Conservation (phyloP, 2,888 invertebrate genomes). For the Parnassius apollo region DNA sequence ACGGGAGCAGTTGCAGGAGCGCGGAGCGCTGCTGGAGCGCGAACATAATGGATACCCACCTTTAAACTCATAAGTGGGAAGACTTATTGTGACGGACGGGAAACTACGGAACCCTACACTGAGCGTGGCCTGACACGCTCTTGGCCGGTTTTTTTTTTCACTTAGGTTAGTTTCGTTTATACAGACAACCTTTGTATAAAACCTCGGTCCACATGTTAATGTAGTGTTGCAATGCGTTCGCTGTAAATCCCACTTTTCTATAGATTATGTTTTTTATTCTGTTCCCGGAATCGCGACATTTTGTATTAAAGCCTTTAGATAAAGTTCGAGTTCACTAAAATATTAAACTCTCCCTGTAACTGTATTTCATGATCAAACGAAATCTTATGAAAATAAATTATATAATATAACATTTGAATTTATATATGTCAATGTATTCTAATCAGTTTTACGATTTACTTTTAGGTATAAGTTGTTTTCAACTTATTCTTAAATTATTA, state of each 20-base stretch:
- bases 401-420: background rate
- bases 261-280: conserved; percentile 31
- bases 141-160: no score
- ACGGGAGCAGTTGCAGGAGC: no score
- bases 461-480: no score
- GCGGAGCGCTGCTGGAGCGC: no score
- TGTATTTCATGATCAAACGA: conserved; percentile 14
- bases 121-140: no score
- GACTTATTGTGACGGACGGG: no score
- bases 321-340: conserved; percentile 25
- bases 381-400: conserved; percentile 5
- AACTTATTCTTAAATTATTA: no score
- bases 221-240: conserved; percentile 32
- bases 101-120: no score
- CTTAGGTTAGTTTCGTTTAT: conserved; percentile 22
- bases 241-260: conserved; percentile 31
- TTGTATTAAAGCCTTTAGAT: conserved; percentile 27
- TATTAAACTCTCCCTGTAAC: conserved; percentile 20
- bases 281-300: conserved; percentile 23
- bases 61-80: no score
- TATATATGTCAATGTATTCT: no score
- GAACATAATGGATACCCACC: no score
- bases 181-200: conserved; percentile 30
- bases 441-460: no score
- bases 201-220: conserved; percentile 31